phyloP scores from a whole-genome alignment of 2,113 vertebrate genomes.

The Trochalopteron elliotii region DNA sequence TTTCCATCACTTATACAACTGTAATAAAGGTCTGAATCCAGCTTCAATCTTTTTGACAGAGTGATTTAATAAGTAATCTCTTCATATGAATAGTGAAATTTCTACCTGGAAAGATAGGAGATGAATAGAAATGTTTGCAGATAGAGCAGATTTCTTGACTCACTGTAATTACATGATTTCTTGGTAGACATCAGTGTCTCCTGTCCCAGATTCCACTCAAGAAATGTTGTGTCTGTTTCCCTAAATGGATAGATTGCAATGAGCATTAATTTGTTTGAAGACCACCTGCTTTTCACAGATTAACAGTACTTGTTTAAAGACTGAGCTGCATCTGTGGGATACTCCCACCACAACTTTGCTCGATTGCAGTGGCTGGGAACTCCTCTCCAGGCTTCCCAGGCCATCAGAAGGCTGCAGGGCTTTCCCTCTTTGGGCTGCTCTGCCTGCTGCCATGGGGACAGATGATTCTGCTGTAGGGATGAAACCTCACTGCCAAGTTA shows the following conservation, averaged over 20 bases:
- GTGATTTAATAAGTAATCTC: background rate
- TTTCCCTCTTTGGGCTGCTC: background rate
- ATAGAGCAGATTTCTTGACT: background rate
- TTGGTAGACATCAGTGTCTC: background rate
- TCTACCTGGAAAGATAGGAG: background rate
- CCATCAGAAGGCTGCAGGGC: background rate
- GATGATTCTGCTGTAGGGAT: background rate
- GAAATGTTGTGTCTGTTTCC: background rate
- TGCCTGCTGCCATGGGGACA: background rate
- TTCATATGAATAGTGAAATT: background rate
- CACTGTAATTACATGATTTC: background rate
- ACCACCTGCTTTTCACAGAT: background rate
- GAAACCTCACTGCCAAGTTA: background rate
- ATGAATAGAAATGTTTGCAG: background rate
- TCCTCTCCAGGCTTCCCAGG: background rate
- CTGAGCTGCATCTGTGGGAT: background rate
- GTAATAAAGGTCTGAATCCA: conserved; percentile 2
- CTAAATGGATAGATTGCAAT: background rate
- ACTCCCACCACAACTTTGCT: background rate
- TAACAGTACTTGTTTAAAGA: background rate
- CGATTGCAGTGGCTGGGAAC: rapidly evolving
- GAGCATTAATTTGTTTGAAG: background rate
- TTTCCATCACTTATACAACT: background rate
- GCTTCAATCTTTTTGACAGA: background rate
- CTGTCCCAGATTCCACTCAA: background rate